Evolutionary conservation across 23 tunicate species (phyloP).

Genomic region (Styela clava): DNA sequence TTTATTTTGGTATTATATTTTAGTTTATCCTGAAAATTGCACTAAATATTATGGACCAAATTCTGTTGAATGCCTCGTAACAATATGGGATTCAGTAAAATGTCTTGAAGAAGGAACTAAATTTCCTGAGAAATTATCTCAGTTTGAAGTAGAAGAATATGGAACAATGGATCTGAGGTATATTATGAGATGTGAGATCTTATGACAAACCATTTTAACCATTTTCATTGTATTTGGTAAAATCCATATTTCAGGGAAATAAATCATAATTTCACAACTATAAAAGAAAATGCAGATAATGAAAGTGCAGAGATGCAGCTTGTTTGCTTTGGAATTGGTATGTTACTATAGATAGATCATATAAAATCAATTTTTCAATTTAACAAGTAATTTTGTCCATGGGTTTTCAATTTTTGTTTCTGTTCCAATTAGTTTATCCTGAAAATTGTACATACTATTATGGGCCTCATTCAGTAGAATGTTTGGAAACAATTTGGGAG

Average conservation of each 20-base stretch:
- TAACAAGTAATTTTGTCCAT: neutral
- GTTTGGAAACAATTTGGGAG: constrained; percentile 8
- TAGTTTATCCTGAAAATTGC: constrained; percentile 25
- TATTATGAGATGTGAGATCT: neutral
- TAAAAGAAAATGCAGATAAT: neutral
- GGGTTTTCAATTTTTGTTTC: no score
- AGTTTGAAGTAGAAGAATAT: neutral
- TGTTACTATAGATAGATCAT: neutral
- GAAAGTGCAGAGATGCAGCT: neutral
- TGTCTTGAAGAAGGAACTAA: constrained; percentile 20
- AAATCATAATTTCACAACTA: neutral
- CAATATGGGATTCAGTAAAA: constrained; percentile 20
- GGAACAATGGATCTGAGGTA: constrained; percentile 10
- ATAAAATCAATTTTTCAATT: neutral
- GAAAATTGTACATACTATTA: neutral
- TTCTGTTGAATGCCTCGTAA: constrained; percentile 20
- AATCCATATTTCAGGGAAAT: constrained; percentile 1
- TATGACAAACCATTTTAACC: neutral
- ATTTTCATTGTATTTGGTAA: no score
- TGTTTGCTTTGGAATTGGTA: constrained; percentile 17
- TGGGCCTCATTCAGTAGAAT: constrained; percentile 26
- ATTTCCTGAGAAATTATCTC: constrained; percentile 2
- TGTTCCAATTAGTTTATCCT: constrained; percentile 5
- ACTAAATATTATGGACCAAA: constrained; percentile 26
- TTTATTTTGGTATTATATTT: no score